These are phyloP conservation scores for Pseudochirops corinnae DNA, from an alignment of 2,797 vertebrate species.

Conservation along the genomic window DNA sequence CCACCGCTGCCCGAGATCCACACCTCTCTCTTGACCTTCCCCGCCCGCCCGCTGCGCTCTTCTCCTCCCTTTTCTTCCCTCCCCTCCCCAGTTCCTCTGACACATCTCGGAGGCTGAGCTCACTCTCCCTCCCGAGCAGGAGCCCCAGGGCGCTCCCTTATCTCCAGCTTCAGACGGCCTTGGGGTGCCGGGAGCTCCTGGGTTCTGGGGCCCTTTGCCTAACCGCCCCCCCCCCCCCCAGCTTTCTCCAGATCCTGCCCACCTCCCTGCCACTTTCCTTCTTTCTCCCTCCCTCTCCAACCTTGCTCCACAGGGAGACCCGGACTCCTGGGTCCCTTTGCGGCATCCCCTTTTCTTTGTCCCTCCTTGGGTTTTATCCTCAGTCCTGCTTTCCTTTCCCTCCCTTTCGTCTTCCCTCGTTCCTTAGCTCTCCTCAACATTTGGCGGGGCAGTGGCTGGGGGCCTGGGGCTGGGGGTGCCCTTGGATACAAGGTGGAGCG, in stretches of 20 bases:
- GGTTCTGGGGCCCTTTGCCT: slow-evolving; percentile 34
- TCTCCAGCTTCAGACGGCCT: neutral
- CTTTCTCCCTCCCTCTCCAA: neutral
- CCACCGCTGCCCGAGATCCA: slow-evolving; percentile 91
- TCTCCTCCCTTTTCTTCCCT: neutral
- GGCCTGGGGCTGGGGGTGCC: neutral
- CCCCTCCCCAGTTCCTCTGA: neutral
- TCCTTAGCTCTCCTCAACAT: neutral
- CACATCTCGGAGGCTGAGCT: neutral
- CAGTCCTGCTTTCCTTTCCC: neutral
- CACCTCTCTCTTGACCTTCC: slow-evolving; percentile 91
- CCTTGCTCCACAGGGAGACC: neutral
- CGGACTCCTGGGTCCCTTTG: neutral
- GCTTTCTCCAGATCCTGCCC: neutral
- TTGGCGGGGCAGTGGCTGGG: neutral
- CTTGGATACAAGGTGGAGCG: neutral
- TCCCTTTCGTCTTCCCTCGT: neutral
- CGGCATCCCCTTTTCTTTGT: neutral
- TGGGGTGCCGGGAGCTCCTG: slow-evolving; percentile 42
- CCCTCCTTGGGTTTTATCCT: neutral
- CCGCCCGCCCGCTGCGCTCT: slow-evolving; percentile 74
- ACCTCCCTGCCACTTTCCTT: slow-evolving; percentile 24
- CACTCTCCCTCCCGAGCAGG: neutral
- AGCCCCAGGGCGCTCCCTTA: neutral
- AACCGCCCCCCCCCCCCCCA: neutral